Conservation (phyloP, 2,888 invertebrate species). For the Meteorus colon region DNA sequence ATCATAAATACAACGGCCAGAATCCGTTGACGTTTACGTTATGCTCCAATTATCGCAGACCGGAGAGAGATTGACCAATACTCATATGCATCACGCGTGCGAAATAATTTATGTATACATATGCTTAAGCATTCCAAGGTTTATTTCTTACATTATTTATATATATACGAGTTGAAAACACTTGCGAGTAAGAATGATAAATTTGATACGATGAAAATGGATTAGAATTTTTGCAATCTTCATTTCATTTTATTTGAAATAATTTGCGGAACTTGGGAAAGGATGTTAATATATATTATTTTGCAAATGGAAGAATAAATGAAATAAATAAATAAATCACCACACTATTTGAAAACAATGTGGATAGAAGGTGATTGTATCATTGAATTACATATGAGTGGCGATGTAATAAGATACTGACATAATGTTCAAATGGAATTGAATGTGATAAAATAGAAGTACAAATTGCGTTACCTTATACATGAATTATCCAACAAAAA, state of each 20-base stretch:
- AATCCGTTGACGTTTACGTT: constrained; percentile 29
- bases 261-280: constrained; percentile 6
- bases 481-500: too few relatives aligned
- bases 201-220: not conserved
- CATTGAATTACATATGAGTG: not conserved
- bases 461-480: too few relatives aligned
- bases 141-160: not conserved
- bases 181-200: not conserved
- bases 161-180: not conserved
- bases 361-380: not conserved
- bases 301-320: not conserved
- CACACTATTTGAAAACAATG: not conserved
- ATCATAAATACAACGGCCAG: not conserved
- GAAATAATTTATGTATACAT: not conserved
- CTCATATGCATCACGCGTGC: not conserved
- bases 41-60: constrained; percentile 38
- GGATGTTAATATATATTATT: not conserved
- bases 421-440: too few relatives aligned
- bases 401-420: too few relatives aligned
- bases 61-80: constrained; percentile 32
- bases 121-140: constrained; percentile 14
- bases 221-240: constrained; percentile 3
- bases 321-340: constrained; percentile 10
- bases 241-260: not conserved
- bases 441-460: too few relatives aligned